These are phyloP conservation scores for Acromyrmex echinatior DNA, from an alignment of 1,140 invertebrate genomes.

Conservation along the genomic window DNA sequence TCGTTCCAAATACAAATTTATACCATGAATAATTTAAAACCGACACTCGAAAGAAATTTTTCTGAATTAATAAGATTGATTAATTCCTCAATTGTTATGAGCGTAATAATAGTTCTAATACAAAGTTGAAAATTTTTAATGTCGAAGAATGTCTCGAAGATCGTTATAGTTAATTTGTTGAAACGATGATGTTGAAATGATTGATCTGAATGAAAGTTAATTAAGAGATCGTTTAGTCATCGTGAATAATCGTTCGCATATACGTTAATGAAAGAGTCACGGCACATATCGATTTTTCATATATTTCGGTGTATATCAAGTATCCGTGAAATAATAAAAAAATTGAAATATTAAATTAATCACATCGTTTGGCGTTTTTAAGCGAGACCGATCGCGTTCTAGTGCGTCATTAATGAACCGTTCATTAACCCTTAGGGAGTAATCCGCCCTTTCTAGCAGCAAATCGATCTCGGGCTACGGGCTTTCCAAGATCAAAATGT, in stretches of 20 bases:
- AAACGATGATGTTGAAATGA: background rate
- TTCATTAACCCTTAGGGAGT: constrained; percentile 64
- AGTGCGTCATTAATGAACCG: constrained; percentile 56
- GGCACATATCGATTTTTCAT: constrained; percentile 46
- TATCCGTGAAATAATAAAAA: constrained; percentile 16
- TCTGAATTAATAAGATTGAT: constrained; percentile 2
- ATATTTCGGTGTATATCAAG: constrained; percentile 31
- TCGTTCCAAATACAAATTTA: constrained; percentile 30
- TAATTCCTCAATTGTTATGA: background rate
- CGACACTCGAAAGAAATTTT: background rate
- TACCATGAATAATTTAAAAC: constrained; percentile 17
- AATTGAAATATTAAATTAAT: constrained; percentile 41
- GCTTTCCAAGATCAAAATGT: constrained; percentile 58
- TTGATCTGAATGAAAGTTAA: constrained; percentile 14
- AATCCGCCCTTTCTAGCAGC: constrained; percentile 38
- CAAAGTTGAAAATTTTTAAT: constrained; percentile 7
- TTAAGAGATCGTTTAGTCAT: constrained; percentile 1
- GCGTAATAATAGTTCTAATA: constrained; percentile 17
- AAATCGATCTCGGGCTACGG: constrained; percentile 45
- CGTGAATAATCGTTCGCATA: constrained; percentile 6
- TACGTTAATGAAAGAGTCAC: background rate
- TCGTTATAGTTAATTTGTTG: background rate
- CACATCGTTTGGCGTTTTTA: constrained; percentile 33
- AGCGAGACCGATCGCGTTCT: constrained; percentile 37
- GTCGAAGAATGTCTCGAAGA: background rate